phyloP scores from a whole-genome alignment of 2,797 vertebrate genomes.

The Heteromormyrus szaboi region DNA sequence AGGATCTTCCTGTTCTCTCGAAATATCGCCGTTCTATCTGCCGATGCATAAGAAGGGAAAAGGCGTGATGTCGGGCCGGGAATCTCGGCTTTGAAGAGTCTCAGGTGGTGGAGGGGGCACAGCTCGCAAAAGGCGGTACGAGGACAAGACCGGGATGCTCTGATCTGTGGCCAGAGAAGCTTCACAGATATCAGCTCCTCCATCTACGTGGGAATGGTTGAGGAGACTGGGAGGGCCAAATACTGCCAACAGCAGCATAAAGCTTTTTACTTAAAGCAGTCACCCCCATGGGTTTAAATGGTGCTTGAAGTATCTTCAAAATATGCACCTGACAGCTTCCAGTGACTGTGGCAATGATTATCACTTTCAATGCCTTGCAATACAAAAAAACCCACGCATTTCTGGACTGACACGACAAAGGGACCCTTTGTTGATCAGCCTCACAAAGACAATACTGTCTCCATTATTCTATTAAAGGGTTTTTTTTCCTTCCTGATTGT shows the following conservation, averaged over 20 bases:
- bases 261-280: neutral
- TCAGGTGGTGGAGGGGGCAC: constrained; percentile 26
- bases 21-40: constrained; percentile 31
- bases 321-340: neutral
- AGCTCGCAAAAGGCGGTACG: neutral
- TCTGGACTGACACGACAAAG: neutral
- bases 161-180: neutral
- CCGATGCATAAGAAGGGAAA: constrained; percentile 37
- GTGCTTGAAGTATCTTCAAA: neutral
- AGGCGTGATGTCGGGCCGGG: neutral
- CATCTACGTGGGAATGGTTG: neutral
- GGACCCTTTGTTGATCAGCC: neutral
- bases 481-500: neutral
- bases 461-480: neutral
- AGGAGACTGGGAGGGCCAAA: neutral
- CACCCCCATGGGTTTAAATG: neutral
- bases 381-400: neutral
- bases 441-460: neutral
- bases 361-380: neutral
- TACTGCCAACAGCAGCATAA: neutral
- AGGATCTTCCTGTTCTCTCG: constrained; percentile 24
- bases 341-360: neutral
- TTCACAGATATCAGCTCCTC: neutral
- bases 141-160: neutral
- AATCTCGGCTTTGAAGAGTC: constrained; percentile 32